phyloP scores from a whole-genome alignment of 2,888 invertebrate genomes.

The Nomada fucata region DNA sequence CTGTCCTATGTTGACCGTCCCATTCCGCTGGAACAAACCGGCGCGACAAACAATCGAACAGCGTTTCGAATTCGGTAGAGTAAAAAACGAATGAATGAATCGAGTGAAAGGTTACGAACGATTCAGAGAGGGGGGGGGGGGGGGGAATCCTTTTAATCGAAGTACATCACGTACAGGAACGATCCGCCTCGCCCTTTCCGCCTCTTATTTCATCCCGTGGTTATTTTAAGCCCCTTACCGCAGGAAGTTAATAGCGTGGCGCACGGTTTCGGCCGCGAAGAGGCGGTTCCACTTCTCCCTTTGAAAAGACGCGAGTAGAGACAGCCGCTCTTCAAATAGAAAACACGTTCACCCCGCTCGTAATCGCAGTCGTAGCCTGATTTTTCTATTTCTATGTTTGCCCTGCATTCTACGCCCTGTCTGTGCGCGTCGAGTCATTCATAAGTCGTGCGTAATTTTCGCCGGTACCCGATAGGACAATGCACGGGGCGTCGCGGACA shows the following conservation, averaged over 20 bases:
- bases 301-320: constrained; percentile 52
- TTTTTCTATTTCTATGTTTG: constrained; percentile 29
- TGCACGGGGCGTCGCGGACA: too few species aligned
- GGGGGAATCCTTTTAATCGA: constrained; percentile 58
- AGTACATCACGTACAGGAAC: constrained; percentile 44
- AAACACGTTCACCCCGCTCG: constrained; percentile 33
- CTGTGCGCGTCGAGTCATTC: too few species aligned
- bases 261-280: constrained; percentile 62
- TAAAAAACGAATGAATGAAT: not conserved
- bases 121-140: not conserved
- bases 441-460: too few species aligned
- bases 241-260: constrained; percentile 76
- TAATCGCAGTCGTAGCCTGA: constrained; percentile 39
- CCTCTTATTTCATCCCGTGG: constrained; percentile 62
- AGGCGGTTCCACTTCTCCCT: constrained; percentile 59
- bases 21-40: not conserved
- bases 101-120: not conserved
- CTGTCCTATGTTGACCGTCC: constrained; percentile 40
- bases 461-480: too few species aligned
- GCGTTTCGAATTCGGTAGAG: not conserved
- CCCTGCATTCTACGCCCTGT: constrained; percentile 1
- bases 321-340: constrained; percentile 58
- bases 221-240: constrained; percentile 75
- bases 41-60: not conserved
- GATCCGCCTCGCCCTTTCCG: constrained; percentile 54